Conservation (phyloP, 2,888 invertebrate genomes). For the Drosophila cracens region DNA sequence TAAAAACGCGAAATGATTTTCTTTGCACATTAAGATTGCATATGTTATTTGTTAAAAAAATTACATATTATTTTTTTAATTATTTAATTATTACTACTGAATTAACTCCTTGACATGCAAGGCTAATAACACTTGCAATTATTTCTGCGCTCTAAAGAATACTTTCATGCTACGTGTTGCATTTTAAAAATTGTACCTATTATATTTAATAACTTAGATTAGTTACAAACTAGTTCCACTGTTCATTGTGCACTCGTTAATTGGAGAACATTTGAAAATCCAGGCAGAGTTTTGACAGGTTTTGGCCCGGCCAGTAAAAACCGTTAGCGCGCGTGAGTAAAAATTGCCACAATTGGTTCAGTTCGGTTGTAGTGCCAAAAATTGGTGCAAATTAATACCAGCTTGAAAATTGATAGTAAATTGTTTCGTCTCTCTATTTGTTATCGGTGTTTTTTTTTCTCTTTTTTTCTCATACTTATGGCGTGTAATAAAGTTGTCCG, state of each 20-base stretch:
- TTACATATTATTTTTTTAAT: not conserved
- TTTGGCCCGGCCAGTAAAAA: constrained; percentile 38
- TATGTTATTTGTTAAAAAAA: not conserved
- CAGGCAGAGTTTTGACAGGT: constrained; percentile 64
- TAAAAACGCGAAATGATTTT: not conserved
- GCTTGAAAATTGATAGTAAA: constrained; percentile 67
- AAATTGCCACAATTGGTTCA: constrained; percentile 66
- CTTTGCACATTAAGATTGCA: not conserved
- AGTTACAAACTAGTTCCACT: constrained; percentile 10
- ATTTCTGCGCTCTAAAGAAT: not conserved
- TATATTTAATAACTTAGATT: not conserved
- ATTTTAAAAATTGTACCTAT: not conserved
- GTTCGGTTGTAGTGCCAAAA: constrained; percentile 55
- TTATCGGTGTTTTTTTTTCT: not conserved
- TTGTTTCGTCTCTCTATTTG: constrained; percentile 47
- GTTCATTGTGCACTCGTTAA: constrained; percentile 33
- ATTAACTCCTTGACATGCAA: not conserved
- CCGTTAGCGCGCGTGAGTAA: constrained; percentile 50
- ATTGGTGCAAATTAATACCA: constrained; percentile 70
- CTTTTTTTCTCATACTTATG: constrained; percentile 49
- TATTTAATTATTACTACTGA: not conserved
- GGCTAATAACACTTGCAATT: not conserved
- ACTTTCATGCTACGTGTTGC: not conserved
- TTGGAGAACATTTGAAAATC: constrained; percentile 35
- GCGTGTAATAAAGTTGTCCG: constrained; percentile 69